Evolutionary conservation across 2,888 invertebrate genomes (phyloP), one percentile per base, ranked within the genome.

Genomic region (Eledona agricola): DNA sequence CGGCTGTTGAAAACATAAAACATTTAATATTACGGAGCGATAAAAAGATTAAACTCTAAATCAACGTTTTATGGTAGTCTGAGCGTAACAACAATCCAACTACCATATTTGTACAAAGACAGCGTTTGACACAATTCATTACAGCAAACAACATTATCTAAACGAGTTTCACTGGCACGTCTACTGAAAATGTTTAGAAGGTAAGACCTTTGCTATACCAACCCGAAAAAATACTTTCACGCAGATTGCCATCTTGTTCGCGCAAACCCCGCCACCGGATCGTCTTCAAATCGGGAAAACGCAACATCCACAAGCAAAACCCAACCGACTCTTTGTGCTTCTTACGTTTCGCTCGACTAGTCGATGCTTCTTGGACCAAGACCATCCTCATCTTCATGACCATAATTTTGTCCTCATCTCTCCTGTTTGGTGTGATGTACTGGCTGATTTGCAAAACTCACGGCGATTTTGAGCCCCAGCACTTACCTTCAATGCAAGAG

Each of bases 401-500:
- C 70, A 90, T 90, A 62, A 94, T 96, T 77, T 83, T 94, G 17
- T 77, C 86, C 1, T 89, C 90, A 28, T 96, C 96, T 95, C 74
- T 93, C 4, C 79, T 86, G 9, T 96, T 95, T 71, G 93, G 90
- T 0, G 79, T 87, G 4, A 80, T 93, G 52, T 96, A 95, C 87
- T 96, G 91, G 89, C 73, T 90, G 12, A 93, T 95, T 51, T 86
- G 90, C 28, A 86, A 87, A 69, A 82, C 87, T 1, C 95, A 96
- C 73, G 94, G 91, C 0, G 96, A 96, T 72, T 81, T 94, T 52
- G 82, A 81, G 53, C 81, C 81, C 7, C 78, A 84, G 1, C 85
- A 90, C 65, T 62, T 86, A 20, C 67, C 67, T 3, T 59, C 50
- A n/a, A 17, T 57, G 67, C 69, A 67, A 49, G 49, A 58, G 9